Evolutionary conservation across 2,113 vertebrate genomes (phyloP).

Genomic region (Chloebia gouldiae): DNA sequence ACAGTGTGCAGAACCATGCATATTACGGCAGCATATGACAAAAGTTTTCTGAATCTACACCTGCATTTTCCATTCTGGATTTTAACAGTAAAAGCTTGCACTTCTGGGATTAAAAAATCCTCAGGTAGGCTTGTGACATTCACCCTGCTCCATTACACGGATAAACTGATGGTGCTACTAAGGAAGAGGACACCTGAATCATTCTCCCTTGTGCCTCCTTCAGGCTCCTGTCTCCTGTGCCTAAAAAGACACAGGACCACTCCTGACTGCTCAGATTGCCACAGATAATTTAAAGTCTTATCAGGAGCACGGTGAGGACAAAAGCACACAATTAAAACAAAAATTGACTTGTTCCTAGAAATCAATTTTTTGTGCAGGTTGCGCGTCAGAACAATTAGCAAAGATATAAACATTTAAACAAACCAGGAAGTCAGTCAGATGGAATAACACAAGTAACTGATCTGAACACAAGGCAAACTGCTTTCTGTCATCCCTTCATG

Average conservation of each 20-base stretch:
- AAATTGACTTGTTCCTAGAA: not conserved
- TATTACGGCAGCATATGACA: not conserved
- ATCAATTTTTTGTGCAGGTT: not conserved
- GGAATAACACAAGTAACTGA: not conserved
- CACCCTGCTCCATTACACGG: not conserved
- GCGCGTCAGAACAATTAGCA: not conserved
- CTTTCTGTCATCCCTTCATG: not conserved
- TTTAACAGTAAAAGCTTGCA: not conserved
- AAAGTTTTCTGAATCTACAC: not conserved
- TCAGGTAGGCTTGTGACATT: not conserved
- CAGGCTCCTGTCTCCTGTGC: not conserved
- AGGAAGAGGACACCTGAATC: not conserved
- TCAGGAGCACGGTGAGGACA: not conserved
- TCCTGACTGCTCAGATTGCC: not conserved
- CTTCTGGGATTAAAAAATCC: not conserved
- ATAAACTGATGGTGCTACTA: not conserved
- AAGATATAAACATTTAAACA: not conserved
- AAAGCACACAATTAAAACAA: not conserved
- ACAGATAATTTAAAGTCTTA: not conserved
- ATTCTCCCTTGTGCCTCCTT: not conserved
- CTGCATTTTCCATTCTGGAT: not conserved
- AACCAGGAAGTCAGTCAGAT: not conserved
- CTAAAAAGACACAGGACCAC: fast-evolving
- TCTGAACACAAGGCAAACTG: not conserved
- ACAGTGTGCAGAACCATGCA: not conserved